A percentile compares a stretch with the other conserved stretches of the same genome.
phyloP scores from a whole-genome alignment of 2,797 vertebrate genomes.

The Necrosyrtes monachus region DNA sequence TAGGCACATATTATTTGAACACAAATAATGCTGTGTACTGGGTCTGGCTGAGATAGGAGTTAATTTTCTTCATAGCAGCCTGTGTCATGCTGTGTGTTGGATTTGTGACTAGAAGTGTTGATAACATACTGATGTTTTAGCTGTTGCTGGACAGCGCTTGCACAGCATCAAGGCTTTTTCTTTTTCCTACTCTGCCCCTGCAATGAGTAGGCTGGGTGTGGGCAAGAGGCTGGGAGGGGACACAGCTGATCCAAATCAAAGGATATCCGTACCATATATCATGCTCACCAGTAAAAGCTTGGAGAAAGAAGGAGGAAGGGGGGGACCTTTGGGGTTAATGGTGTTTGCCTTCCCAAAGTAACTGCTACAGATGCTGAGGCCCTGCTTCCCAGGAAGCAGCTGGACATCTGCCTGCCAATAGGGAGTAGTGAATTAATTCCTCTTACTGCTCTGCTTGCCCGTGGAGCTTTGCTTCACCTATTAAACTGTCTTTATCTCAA shows the following conservation, averaged over 20 bases:
- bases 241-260: neutral
- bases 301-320: neutral
- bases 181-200: neutral
- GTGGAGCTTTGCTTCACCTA: neutral
- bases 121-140: neutral
- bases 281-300: neutral
- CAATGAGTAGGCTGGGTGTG: neutral
- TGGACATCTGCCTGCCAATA: neutral
- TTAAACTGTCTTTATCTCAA: neutral
- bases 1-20: neutral
- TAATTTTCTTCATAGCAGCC: neutral
- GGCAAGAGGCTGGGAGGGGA: neutral
- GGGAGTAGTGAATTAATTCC: rapidly evolving
- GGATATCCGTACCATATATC: neutral
- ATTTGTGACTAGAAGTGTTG: neutral
- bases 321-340: neutral
- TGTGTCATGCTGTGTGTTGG: neutral
- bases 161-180: neutral
- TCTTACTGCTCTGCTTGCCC: neutral
- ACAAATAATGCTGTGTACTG: neutral
- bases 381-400: neutral
- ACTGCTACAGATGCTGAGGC: neutral
- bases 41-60: neutral
- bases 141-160: neutral
- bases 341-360: neutral